These are phyloP conservation scores for Leptinotarsa juncta DNA, from an alignment of 2,888 invertebrate genomes.

Conservation along the genomic window DNA sequence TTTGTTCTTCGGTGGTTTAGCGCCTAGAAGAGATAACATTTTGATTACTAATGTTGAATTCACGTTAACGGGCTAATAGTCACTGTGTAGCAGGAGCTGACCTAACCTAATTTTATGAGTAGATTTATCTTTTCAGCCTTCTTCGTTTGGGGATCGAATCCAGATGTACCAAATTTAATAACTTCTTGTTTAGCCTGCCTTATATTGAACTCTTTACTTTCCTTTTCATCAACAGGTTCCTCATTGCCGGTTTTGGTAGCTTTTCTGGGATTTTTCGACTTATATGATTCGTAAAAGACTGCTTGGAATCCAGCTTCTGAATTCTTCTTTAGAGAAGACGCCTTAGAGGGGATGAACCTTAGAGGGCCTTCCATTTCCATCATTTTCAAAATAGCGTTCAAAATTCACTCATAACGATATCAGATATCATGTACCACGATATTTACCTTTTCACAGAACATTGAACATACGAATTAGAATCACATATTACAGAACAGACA, in stretches of 20 bases:
- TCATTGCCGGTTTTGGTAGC: conserved; percentile 39
- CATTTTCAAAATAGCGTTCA: too few species aligned
- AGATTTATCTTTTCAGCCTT: conserved; percentile 82
- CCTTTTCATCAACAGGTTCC: conserved; percentile 44
- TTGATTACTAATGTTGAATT: not conserved
- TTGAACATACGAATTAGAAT: too few species aligned
- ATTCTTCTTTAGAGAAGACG: conserved; percentile 67
- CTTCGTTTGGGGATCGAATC: conserved; percentile 77
- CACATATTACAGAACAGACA: too few species aligned
- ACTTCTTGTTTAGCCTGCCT: conserved; percentile 84
- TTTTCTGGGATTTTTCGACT: conserved; percentile 64
- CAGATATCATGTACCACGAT: too few species aligned
- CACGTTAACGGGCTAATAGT: not conserved
- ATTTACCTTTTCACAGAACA: too few species aligned
- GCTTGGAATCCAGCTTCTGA: conserved; percentile 66
- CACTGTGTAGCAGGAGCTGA: not conserved
- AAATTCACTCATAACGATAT: too few species aligned
- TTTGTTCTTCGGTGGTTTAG: conserved; percentile 79
- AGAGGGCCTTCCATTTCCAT: too few species aligned
- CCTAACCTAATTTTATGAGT: conserved; percentile 80
- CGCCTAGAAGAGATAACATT: conserved; percentile 68
- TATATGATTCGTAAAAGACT: conserved; percentile 69
- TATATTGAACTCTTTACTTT: conserved; percentile 73
- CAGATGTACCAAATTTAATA: conserved; percentile 85
- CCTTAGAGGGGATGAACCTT: conserved; percentile 66